Evolutionary conservation across 2,888 invertebrate genomes (phyloP), one percentile per base, ranked within the genome.

Genomic region (Punctoribates punctum): DNA sequence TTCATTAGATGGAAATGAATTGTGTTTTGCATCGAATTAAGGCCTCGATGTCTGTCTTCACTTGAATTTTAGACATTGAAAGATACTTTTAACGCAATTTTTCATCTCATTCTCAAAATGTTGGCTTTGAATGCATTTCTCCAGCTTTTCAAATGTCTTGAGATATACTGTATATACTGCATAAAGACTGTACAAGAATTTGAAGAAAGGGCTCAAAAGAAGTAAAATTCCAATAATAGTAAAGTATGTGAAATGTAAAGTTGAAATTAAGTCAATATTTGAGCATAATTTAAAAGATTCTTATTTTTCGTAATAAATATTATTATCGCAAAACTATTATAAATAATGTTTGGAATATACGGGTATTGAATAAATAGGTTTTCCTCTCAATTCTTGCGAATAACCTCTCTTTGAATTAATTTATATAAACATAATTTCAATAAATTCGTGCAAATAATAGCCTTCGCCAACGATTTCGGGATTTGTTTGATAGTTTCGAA

Each of bases 1-100:
- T 62, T 29, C 62, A 62, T 62, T 62, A 62, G 29, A 62, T 34
- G 62, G 62, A 29, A 62, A 62, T 62, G 62, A 27, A 62, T 62
- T 62, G 62, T 62, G 62, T 62, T 34, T 34, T 62, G 34, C 62
- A 62, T 62, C 13, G 62, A 29, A 62, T 62, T 34, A 34, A n/a
- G 27, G 3, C 6, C 17, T 17, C 20, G 27, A 13, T 27, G 62
- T 34, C 17, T 62, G 62, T 27, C 34, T 34, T 29, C 34, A 62
- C 23, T 62, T 1, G 2, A 17, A 62, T 29, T 34, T 34, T n/a
- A 62, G n/a, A 62, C 34, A 62, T 29, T 27, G 27, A 25, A 25
- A 57, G 51, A 51, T n/a, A 27, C 34, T 62, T 62, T 62, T 13
- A 13, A 62, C 62, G 25, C 62, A 29, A 62, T 62, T 62, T 62